phyloP scores from a whole-genome alignment of 2,888 invertebrate genomes.

The Ophonus ardosiacus region DNA sequence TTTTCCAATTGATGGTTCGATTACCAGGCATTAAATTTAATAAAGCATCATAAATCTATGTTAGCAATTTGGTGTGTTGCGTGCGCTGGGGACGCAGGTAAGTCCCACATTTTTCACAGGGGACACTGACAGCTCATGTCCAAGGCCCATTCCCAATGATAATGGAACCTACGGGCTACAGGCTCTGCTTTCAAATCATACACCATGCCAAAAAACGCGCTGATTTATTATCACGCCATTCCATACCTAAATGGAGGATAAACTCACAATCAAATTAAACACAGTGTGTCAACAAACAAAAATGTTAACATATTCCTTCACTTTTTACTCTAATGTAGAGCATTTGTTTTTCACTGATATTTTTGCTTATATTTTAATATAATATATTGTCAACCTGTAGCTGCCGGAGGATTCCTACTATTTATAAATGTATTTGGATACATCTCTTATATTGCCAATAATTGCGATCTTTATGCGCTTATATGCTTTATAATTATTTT shows the following conservation, averaged over 20 bases:
- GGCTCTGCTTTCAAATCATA: constrained; percentile 59
- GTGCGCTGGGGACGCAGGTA: constrained; percentile 53
- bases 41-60: constrained; percentile 29
- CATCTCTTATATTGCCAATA: too few species aligned
- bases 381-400: too few species aligned
- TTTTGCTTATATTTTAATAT: too few species aligned
- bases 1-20: constrained; percentile 17
- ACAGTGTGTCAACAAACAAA: neutral
- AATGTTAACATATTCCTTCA: neutral
- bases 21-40: constrained; percentile 37
- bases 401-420: too few species aligned
- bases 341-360: neutral
- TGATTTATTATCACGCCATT: constrained; percentile 60
- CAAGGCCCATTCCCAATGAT: constrained; percentile 58
- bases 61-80: constrained; percentile 45
- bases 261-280: constrained; percentile 38
- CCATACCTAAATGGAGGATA: constrained; percentile 59
- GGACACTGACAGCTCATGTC: constrained; percentile 63
- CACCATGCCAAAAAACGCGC: constrained; percentile 3
- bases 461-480: too few species aligned
- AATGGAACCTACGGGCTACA: constrained; percentile 54
- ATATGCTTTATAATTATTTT: too few species aligned
- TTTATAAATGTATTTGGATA: too few species aligned
- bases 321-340: neutral
- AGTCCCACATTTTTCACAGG: constrained; percentile 64